Base-by-base conservation (phyloP, 2,797 vertebrate genomes). In the Dicrostonyx torquatus region DNA sequence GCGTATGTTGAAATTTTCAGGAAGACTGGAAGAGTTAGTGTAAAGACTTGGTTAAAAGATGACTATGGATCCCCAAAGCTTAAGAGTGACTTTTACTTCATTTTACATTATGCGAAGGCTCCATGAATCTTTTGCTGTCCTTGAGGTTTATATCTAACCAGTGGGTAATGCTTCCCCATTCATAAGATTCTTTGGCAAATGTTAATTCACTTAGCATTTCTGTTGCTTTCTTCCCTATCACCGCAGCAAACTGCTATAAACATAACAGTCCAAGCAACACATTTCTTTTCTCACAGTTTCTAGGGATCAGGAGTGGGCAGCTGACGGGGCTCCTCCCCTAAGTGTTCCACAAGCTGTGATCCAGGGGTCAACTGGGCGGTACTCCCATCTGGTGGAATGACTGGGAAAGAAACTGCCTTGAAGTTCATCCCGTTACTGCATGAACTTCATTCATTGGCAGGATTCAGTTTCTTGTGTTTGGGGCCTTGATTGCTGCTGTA, bases 1-100 rank as follows among this genome's bases (percentile, higher is more conserved):
- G 48, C 50, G 77, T 77, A 66, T 48, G 17, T 60, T 89, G 26
- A 73, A 86, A 85, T 86, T 85, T 87, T 90, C 90, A 94, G 95
- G 40, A 94, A 94, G 94, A 82, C 13, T 84, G 14, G 77, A 77
- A 60, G 68, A 15, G 43, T 82, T 90, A 85, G 73, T 73, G 2
- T 93, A 48, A 93, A 77, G 60, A 55, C 17, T 75, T 92, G 2
- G 53, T 91, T 90, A 50, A 77, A 94, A 82, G 92, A 84, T 72
- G 70, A 66, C 84, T 82, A 13, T 87, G 26, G 29, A 79, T 15
- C 53, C 53, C 43, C 17, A 82, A 89, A 91, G 40, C 34, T 62
- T 43, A 73, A 24, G 34, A 91, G 2, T 75, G 50, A 80, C 15
- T 86, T 70, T 95, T 93, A 58, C 68, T 84, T 31, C 15, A 45